Conservation (phyloP, 2,888 invertebrate species). For the Harpalus rubripes region DNA sequence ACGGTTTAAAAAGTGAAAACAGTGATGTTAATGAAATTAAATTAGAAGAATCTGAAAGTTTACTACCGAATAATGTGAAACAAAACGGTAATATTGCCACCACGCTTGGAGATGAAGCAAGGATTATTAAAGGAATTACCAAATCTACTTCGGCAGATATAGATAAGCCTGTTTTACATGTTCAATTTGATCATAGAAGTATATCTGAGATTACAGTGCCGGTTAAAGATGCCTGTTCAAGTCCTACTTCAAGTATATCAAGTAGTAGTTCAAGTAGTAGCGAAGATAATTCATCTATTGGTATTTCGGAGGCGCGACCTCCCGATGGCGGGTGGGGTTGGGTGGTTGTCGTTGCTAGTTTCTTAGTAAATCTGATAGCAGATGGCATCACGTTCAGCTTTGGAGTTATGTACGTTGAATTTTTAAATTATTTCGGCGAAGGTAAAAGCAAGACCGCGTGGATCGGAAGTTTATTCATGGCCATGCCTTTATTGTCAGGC, state of each 20-base stretch:
- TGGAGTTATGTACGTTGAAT: constrained; percentile 92
- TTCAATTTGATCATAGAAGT: constrained; percentile 80
- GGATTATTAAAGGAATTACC: constrained; percentile 64
- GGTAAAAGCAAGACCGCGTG: constrained; percentile 93
- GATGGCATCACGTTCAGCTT: constrained; percentile 96
- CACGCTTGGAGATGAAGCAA: background rate
- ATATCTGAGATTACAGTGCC: constrained; percentile 68
- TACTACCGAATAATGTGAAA: background rate
- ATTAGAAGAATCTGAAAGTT: too few relatives aligned
- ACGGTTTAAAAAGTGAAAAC: too few relatives aligned
- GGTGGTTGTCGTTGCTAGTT: constrained; percentile 93
- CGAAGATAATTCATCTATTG: constrained; percentile 83
- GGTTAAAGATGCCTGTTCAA: constrained; percentile 70
- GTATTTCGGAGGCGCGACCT: constrained; percentile 84
- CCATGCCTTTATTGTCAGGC: constrained; percentile 92
- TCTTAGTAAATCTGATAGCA: constrained; percentile 93
- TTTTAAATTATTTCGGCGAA: constrained; percentile 90
- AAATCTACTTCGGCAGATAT: constrained; percentile 71
- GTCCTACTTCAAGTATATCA: constrained; percentile 70
- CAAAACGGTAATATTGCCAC: background rate
- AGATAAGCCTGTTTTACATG: constrained; percentile 78
- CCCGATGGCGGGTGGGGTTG: constrained; percentile 97
- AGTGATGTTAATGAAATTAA: too few relatives aligned
- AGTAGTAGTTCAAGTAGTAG: constrained; percentile 77
- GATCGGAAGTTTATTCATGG: constrained; percentile 94